Evolutionary conservation across 1,140 invertebrate genomes (phyloP).

Genomic region (Sitobion miscanthi): DNA sequence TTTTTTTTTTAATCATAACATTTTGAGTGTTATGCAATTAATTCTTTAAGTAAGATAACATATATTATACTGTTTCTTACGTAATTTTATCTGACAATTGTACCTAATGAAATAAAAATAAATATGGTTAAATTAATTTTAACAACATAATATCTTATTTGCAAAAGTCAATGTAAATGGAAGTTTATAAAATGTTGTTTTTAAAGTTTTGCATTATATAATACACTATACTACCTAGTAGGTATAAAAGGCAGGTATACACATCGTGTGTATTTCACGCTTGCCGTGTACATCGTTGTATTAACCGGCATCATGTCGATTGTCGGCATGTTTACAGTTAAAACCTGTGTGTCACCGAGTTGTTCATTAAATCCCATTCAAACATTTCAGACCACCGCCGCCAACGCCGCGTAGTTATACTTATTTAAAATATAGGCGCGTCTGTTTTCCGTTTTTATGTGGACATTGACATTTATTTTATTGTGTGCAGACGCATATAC

Average conservation of each 20-base stretch:
- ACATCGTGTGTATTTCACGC: not conserved
- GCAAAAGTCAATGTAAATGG: not conserved
- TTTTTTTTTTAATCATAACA: not conserved
- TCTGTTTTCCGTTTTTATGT: conserved; percentile 26
- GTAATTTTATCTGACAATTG: not conserved
- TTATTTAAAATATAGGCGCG: conserved; percentile 28
- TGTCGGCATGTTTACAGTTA: not conserved
- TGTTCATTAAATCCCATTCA: conserved; percentile 35
- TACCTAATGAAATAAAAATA: not conserved
- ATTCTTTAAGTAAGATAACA: not conserved
- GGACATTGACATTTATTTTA: not conserved
- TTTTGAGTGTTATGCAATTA: not conserved
- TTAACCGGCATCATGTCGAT: not conserved
- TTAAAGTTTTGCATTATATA: not conserved
- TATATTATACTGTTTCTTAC: not conserved
- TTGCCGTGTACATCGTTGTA: not conserved
- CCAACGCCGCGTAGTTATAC: conserved; percentile 1
- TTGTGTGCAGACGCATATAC: not conserved
- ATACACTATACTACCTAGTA: not conserved
- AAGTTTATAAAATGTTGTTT: not conserved
- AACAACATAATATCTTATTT: not conserved
- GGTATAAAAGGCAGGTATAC: not conserved
- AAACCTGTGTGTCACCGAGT: not conserved
- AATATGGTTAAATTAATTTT: not conserved
- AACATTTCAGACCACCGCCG: not conserved